Evolutionary conservation across 1,140 invertebrate genomes (phyloP), one percentile per base, ranked within the genome.

Genomic region (Wasmannia auropunctata): DNA sequence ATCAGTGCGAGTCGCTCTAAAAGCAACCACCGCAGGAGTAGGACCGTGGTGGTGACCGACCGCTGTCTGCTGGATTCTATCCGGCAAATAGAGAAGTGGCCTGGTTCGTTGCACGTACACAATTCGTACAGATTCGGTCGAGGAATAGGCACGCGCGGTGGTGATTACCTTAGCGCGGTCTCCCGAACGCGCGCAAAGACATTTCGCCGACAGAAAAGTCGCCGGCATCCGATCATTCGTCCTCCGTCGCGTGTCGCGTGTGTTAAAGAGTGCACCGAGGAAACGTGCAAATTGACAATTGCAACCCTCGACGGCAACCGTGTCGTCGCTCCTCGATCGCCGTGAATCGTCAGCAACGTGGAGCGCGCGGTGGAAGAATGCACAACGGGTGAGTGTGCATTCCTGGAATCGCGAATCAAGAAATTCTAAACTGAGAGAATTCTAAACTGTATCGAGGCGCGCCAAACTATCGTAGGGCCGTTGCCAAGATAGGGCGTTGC

Each of bases 291-390:
- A 80, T 80, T 28, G 49, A 31, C 43, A 31, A 31, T 58, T 51
- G 19, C 51, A 67, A 77, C 54, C 43, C 16, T 37, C 8, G 70
- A 49, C 65, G 49, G 19, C 11, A 25, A 37, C 7, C 28, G 25
- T n/a, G 28, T 46, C 67, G 40, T 43, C 22, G 22, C 31, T 37
- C 7, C 7, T 43, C 28, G 31, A 37, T 31, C 16, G 6, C 31
- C 74, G 56, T 40, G 28, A 58, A 40, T 37, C 28, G 22, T 37
- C 19, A 37, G 49, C 88, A 85, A 87, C 88, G 86, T 85, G 88
- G 80, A 90, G 56, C 86, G 37, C 76, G 76, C 40, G 58, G 70
- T 34, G 11, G 22, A 74, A 88, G 28, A 83, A 90, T 90, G 89
- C 22, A 56, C 19, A 43, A 77, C 69, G 58, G 86, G 89, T 90